Base-by-base conservation (phyloP, 2,797 vertebrate species). In the Pipistrellus nathusii region DNA sequence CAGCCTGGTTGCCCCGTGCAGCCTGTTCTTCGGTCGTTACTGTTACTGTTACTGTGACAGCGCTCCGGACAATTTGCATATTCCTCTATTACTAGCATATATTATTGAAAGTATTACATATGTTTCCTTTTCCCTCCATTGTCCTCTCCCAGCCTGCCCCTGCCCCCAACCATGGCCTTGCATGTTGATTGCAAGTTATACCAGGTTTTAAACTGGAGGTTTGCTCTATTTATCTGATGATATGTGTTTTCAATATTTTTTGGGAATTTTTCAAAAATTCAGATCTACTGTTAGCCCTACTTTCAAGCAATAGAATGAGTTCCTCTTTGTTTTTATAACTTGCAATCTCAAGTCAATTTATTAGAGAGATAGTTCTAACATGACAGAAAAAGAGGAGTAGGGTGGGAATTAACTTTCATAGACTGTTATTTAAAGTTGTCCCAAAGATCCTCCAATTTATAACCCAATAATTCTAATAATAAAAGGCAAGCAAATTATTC, bases 221-320 rank as follows among this genome's bases (percentile, higher is more conserved):
- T 86, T 69, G 30, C 20, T 89, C 32, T 73, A 12, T 68, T 86
- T 77, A 62, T 72, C 23, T n/a, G 32, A 25, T 92, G 72, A 68
- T 35, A 78, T 1, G 41, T 62, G 7, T 32, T 89, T 77, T 77
- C 46, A 21, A 4, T 77, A 46, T 55, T 82, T 86, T 44, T 83
- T 44, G 66, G 25, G 14, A 77, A 32, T 69, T 80, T 32, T 46
- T 44, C 4, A 75, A 81, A 71, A 68, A 53, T 30, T 80, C 13
- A 17, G 6, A 55, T 84, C 18, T 82, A 62, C 55, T 72, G 35
- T 51, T 68, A 41, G 25, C 17, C 27, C 59, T 88, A 51, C 71
- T 88, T 88, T 91, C 59, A 91, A 77, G 20, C 35, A 81, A 88
- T 41, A 66, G 6, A 69, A 46, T 93, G 13, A 66, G 57, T 66